Evolutionary conservation across 2,113 vertebrate genomes (phyloP), one percentile per base, ranked within the genome.

Genomic region (Cynoglossus semilaevis): DNA sequence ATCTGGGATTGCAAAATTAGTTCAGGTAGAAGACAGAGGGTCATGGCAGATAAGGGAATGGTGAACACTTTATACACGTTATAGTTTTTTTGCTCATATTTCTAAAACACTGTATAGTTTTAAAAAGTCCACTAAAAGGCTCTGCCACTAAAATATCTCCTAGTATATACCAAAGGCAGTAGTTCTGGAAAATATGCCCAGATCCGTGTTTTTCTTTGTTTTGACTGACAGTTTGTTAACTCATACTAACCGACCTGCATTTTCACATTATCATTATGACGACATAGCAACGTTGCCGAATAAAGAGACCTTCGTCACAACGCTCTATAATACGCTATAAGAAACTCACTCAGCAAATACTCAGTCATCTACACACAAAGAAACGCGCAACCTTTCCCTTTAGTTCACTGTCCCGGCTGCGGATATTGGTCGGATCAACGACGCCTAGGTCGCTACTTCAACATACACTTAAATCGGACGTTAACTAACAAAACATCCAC

Each of bases 331-430:
- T 2, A 42, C 22, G 10, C 6, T 11, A 1, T 19, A 0, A 57
- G 3, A 29, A 58, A 58, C 2, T 42, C 34, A 41, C 19, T n/a
- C 1, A 19, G 60, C 38, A 52, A 45, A 51, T 8, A 36, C 2
- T n/a, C 9, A 46, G 0, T n/a, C 41, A 19, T 19, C 58, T 53
- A 57, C 29, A 58, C 17, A 0, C 36, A 12, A 19, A 48, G 10
- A 53, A 48, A 64, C 12, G 64, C 68, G 71, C 62, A 75, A 71
- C 51, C 68, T 67, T 70, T 29, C 51, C 46, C 62, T 69, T 72
- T n/a, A 41, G 2, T 51, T 42, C 48, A 58, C 70, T 67, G 72
- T 83, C 66, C 76, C 41, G 58, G 60, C 74, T 19, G 73, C 15
- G 63, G 53, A 63, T 75, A 59, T 34, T 62, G 43, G 54, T 47